Evolutionary conservation across 2,113 vertebrate genomes (phyloP).

Genomic region (Coptodon bakossiorum): DNA sequence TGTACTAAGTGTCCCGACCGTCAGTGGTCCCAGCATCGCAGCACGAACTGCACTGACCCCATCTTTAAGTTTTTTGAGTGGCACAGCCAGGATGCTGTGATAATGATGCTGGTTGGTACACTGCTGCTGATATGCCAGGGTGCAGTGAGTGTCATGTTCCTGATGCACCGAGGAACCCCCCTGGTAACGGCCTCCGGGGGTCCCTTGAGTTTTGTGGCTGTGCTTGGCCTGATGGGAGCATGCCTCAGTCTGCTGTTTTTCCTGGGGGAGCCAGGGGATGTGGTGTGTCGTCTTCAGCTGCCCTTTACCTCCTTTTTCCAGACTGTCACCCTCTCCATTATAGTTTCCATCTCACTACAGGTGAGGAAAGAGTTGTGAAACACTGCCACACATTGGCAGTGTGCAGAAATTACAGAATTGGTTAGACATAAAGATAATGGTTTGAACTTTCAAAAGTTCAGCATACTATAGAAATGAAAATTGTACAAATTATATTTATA

Average conservation of each 20-base stretch:
- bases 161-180: slow-evolving; percentile 49
- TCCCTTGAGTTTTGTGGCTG: slow-evolving; percentile 44
- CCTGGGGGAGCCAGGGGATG: slow-evolving; percentile 50
- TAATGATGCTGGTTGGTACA: slow-evolving; percentile 31
- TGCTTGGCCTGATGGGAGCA: slow-evolving; percentile 63
- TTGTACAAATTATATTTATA: not conserved
- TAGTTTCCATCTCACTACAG: slow-evolving; percentile 75
- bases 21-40: slow-evolving; percentile 73
- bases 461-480: not conserved
- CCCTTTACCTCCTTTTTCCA: slow-evolving; percentile 69
- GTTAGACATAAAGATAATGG: not conserved
- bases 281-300: slow-evolving; percentile 70
- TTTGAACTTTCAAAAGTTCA: not conserved
- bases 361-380: slow-evolving; percentile 26
- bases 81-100: slow-evolving; percentile 40
- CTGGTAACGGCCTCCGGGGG: slow-evolving; percentile 73
- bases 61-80: slow-evolving; percentile 66
- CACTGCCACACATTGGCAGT: not conserved
- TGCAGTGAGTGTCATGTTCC: slow-evolving; percentile 54
- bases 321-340: slow-evolving; percentile 70
- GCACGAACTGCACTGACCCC: slow-evolving; percentile 67
- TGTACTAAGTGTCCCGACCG: slow-evolving; percentile 50
- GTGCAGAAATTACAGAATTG: not conserved
- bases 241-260: slow-evolving; percentile 72
- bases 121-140: slow-evolving; percentile 33